A percentile compares a stretch with the other conserved stretches of the same genome.
phyloP scores from a whole-genome alignment of 2,888 invertebrate genomes.

The Molanna angustata region DNA sequence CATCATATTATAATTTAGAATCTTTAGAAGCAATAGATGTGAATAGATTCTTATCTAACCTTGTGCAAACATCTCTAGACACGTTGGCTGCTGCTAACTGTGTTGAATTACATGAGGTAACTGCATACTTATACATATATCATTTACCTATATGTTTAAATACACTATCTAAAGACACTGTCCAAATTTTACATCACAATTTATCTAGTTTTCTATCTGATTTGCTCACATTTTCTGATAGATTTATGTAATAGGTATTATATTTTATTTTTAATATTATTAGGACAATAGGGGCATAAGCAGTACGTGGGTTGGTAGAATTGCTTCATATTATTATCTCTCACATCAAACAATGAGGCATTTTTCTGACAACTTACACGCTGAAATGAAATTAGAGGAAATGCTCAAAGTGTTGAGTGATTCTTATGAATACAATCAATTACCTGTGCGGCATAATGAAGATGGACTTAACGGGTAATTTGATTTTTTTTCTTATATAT shows the following conservation, averaged over 20 bases:
- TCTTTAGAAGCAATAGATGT: conserved; percentile 65
- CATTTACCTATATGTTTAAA: not conserved
- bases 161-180: no score
- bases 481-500: conserved; percentile 3
- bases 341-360: conserved; percentile 88
- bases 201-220: no score
- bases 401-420: conserved; percentile 78
- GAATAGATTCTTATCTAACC: conserved; percentile 72
- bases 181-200: no score
- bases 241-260: not conserved
- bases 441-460: conserved; percentile 98
- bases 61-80: conserved; percentile 77
- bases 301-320: conserved; percentile 82
- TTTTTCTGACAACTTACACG: no score
- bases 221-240: no score
- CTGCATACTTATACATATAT: not conserved
- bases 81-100: conserved; percentile 76
- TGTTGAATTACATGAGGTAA: conserved; percentile 71
- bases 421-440: conserved; percentile 84
- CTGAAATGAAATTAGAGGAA: no score
- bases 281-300: conserved; percentile 60
- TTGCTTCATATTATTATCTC: conserved; percentile 96
- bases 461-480: conserved; percentile 85
- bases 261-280: conserved; percentile 13
- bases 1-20: conserved; percentile 83